Conservation (phyloP, 1,140 invertebrate species). For the Callitettix versicolor region DNA sequence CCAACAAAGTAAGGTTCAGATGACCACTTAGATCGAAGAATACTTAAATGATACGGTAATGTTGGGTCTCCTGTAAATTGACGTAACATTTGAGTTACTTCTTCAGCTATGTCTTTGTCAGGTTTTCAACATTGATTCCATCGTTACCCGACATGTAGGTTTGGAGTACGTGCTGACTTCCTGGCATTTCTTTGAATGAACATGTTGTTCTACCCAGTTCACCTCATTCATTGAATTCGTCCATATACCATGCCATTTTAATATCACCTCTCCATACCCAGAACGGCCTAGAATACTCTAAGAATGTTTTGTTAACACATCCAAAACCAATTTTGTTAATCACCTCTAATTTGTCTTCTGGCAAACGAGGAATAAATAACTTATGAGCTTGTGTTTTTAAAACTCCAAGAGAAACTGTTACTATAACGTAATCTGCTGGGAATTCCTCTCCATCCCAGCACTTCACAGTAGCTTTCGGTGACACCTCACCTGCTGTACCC, state of each 20-base stretch:
- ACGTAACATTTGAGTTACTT: constrained; percentile 50
- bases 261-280: constrained; percentile 49
- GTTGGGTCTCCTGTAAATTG: constrained; percentile 55
- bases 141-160: constrained; percentile 54
- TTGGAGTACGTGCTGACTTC: constrained; percentile 55
- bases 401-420: constrained; percentile 72
- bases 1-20: constrained; percentile 59
- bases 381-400: constrained; percentile 63
- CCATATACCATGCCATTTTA: constrained; percentile 49
- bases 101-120: constrained; percentile 55
- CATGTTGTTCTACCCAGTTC: constrained; percentile 60
- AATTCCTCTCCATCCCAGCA: constrained; percentile 48
- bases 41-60: constrained; percentile 52
- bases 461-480: constrained; percentile 15
- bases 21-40: constrained; percentile 57
- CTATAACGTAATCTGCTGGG: constrained; percentile 64
- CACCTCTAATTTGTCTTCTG: constrained; percentile 58
- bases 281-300: constrained; percentile 68
- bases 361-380: constrained; percentile 65
- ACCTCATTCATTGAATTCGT: constrained; percentile 42
- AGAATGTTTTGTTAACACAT: constrained; percentile 67
- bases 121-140: constrained; percentile 65
- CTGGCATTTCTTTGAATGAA: constrained; percentile 50
- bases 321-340: constrained; percentile 56
- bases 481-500: constrained; percentile 37